These are phyloP conservation scores for Gouania willdenowi DNA, from an alignment of 2,797 vertebrate species.

Conservation along the genomic window DNA sequence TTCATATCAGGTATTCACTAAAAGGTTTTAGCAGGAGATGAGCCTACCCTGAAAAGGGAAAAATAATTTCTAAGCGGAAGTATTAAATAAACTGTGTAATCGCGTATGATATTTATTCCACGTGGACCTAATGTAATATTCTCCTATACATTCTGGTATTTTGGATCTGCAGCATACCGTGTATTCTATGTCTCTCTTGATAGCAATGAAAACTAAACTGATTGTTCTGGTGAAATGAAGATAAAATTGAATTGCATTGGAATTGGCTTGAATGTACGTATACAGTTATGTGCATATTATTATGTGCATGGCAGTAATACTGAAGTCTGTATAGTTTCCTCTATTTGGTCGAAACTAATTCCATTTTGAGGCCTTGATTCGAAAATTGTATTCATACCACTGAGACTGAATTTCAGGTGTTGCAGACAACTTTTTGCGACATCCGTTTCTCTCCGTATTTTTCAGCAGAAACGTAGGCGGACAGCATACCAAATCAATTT, in stretches of 20 bases:
- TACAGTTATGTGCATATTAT: slow-evolving; percentile 19
- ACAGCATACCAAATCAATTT: slow-evolving; percentile 48
- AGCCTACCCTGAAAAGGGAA: background rate
- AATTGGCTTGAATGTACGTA: slow-evolving; percentile 29
- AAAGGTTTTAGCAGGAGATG: background rate
- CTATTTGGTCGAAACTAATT: slow-evolving; percentile 40
- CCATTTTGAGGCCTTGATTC: slow-evolving; percentile 44
- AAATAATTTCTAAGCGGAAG: too few relatives aligned
- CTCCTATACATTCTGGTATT: too few relatives aligned
- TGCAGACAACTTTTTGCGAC: slow-evolving; percentile 51
- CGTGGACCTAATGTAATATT: too few relatives aligned
- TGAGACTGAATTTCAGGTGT: slow-evolving; percentile 65
- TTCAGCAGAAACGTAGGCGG: slow-evolving; percentile 23
- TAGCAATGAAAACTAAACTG: slow-evolving; percentile 14
- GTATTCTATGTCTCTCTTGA: slow-evolving; percentile 3
- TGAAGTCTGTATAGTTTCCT: slow-evolving; percentile 34
- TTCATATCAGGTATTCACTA: background rate
- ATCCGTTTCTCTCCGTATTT: slow-evolving; percentile 47
- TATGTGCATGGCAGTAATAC: too few relatives aligned
- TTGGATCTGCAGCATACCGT: too few relatives aligned
- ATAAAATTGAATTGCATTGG: slow-evolving; percentile 48
- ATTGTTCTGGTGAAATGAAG: slow-evolving; percentile 28
- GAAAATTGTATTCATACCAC: slow-evolving; percentile 68
- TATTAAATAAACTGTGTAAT: too few relatives aligned
- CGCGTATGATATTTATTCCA: too few relatives aligned